Evolutionary conservation across 2,113 vertebrate species (phyloP), one percentile per base, ranked within the genome.

Genomic region (Pitta sordida): DNA sequence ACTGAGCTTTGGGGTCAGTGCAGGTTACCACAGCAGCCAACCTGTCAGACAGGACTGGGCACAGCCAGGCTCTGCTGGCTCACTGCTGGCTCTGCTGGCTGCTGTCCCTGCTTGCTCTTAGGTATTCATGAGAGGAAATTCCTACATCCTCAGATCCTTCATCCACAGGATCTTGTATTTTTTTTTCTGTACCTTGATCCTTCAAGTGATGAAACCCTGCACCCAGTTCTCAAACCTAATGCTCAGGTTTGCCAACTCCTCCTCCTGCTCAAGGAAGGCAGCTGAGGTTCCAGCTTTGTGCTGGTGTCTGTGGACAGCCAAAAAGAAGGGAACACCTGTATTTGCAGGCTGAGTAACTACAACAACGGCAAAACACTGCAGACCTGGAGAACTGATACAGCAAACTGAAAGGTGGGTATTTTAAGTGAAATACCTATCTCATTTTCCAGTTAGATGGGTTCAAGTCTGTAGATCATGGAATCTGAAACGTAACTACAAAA

Each of bases 401-500:
- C 36, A 86, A 65, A 91, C 26, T 84, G 36, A 93, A 94, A 92
- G 30, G 13, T 36, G 75, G 34, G 44, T 4, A 30, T 79, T 94
- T 92, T 7, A 96, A 91, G 48, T 68, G 9, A n/a, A n/a, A n/a
- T n/a, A n/a, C n/a, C n/a, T n/a, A 41, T 71, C 60, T 59, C 68
- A 79, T 95, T 96, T 89, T 96, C 85, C 83, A 84, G 32, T 79
- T 60, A 91, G 70, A 82, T n/a, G 20, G 14, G 52, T 93, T 89
- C 52, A 69, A 44, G 37, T 46, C 44, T 46, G 74, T 21, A 51
- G 81, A 69, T 68, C 37, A 74, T 5, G 37, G 29, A 68, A 68
- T 55, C 21, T 14, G 10, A 74, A 91, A 69, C 39, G 30, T 43
- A 76, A 74, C 18, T 60, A 64, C 29, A 67, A 96, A 93, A 96